These are phyloP conservation scores for Crossaster papposus DNA, from an alignment of 53 echinoderm and acorn worm genomes.

Conservation along the genomic window DNA sequence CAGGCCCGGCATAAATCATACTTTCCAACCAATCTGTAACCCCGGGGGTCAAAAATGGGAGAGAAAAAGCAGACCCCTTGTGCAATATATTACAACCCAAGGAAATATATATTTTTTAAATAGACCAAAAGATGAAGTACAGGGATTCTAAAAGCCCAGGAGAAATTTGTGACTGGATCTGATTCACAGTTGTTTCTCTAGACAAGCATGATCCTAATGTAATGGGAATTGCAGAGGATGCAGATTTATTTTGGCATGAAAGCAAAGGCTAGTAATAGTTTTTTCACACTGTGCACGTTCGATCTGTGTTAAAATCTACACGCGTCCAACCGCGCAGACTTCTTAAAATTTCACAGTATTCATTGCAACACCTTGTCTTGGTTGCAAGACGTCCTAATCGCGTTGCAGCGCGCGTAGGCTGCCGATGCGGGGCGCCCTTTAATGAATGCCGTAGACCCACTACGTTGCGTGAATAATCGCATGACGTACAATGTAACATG, in stretches of 20 bases:
- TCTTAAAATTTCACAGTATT: no score
- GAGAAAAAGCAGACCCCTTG: slow-evolving; percentile 11
- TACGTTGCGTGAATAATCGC: no score
- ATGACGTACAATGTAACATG: no score
- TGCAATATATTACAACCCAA: slow-evolving; percentile 7
- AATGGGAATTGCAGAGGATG: slow-evolving; percentile 26
- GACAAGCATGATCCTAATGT: background rate
- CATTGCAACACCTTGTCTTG: no score
- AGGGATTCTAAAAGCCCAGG: slow-evolving; percentile 17
- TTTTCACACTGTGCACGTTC: no score
- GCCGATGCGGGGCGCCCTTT: no score
- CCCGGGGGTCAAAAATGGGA: background rate
- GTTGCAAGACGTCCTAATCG: no score
- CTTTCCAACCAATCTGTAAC: slow-evolving; percentile 20
- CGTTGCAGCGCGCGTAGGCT: no score
- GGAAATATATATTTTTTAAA: background rate
- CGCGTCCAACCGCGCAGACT: no score
- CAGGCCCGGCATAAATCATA: slow-evolving; percentile 4
- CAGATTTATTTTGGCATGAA: background rate
- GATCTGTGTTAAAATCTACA: no score
- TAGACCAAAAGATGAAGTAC: background rate
- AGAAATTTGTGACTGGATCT: background rate
- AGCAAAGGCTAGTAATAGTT: background rate
- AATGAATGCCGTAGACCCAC: no score
- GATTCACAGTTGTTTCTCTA: slow-evolving; percentile 4